Evolutionary conservation across 2,888 invertebrate species (phyloP).

Genomic region (Ferrisia virgata): DNA sequence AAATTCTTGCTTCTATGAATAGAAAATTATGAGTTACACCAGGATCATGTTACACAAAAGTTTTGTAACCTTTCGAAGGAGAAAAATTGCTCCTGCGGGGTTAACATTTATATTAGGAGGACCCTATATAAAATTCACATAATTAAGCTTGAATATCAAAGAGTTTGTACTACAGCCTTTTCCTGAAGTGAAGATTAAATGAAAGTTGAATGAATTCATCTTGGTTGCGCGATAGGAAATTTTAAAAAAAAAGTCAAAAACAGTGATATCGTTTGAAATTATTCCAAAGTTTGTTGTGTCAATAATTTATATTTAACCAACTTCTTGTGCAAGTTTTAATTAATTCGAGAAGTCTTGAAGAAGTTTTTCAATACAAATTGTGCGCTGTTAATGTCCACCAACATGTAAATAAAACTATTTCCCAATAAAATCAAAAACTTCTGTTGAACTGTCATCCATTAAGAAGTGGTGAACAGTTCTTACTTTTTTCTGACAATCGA

Average conservation of each 20-base stretch:
- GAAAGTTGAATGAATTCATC: not conserved
- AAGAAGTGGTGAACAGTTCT: not conserved
- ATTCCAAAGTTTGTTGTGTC: not conserved
- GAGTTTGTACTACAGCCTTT: not conserved
- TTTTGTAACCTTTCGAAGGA: not conserved
- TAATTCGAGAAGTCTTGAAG: not conserved
- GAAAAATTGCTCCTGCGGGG: constrained; percentile 31
- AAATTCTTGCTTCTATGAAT: constrained; percentile 10
- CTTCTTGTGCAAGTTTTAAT: not conserved
- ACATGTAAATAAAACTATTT: not conserved
- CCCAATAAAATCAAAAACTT: not conserved
- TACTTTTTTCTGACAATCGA: not conserved
- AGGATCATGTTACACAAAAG: not conserved
- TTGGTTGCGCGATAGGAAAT: not conserved
- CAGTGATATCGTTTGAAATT: not conserved
- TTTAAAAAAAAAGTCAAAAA: not conserved
- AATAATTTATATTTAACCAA: not conserved
- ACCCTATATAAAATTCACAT: not conserved
- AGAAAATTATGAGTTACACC: not conserved
- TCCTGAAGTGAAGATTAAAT: not conserved
- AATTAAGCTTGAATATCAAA: not conserved
- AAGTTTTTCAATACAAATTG: not conserved
- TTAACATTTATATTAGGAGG: not conserved
- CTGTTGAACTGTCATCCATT: not conserved
- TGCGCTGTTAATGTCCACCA: not conserved